Evolutionary conservation across 1,140 invertebrate genomes (phyloP), one percentile per base, ranked within the genome.

Genomic region (Leptinotarsa defecta): DNA sequence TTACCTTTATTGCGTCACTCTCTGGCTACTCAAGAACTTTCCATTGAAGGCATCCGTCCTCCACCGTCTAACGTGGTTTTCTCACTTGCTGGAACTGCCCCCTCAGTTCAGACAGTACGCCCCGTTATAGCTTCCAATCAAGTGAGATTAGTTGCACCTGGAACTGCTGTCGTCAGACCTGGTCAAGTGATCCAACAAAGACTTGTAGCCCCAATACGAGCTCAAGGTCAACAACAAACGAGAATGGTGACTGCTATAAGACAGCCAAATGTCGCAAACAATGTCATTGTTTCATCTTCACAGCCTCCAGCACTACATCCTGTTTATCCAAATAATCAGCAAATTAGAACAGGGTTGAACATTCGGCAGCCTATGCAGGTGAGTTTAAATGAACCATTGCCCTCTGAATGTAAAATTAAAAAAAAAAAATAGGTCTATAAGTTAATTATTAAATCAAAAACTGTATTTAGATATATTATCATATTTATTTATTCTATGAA

Each of bases 11-110:
- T 99, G 65, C 90, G 97, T 52, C 94, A 96, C 82, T 97, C 96
- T 4, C 89, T 99, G 73, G 92, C 95, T 65, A 94, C 91, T 62
- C 94, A 95, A 86, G 96, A 98, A 87, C 89, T 98, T 79, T 91
- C 93, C n/a, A 98, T 99, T 81, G 96, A 98, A 78, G 97, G 97
- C 2, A 97, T 99, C 78, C 91, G 93, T 84, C 94, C 97, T 13
- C 97, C 96, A 73, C 92, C 93, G 19, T 84, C 90, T 20, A 90
- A 89, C 84, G 88, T 91, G 61, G 88, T 91, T 13, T 90, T 87
- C 79, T 87, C 88, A 24, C 85, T 88, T 82, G 86, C 86, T 15
- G 87, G 86, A 19, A 81, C 85, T 17, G 83, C 86, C 19, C 82
- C 88, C 22, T 84, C 83, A 19, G 84, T 86, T n/a, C 84, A 85